Base-by-base conservation (phyloP, 1,140 invertebrate genomes). In the Drosophila sproati region DNA sequence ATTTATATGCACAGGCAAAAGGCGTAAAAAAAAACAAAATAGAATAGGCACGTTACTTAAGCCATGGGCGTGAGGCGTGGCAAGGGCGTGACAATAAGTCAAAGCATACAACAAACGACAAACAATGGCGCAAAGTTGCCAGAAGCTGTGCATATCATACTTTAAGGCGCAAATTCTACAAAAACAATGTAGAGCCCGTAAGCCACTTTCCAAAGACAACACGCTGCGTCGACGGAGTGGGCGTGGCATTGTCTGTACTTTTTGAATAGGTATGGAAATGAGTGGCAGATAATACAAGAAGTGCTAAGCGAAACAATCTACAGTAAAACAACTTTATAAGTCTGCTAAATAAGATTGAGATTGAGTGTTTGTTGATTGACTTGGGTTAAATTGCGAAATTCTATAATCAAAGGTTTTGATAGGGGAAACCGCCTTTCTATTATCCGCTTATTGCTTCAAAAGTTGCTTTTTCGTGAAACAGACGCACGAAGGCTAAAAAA, bases 41-140 rank as follows among this genome's bases (percentile, higher is more conserved):
- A 60, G 57, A 68, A 73, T 55, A 76, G 60, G 50, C 61, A 68
- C 55, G 50, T 64, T 60, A 72, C 69, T 72, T 76, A 71, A 64
- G 66, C 20, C n/a, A 12, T 35, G 20, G 55, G 28, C 10, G 39
- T n/a, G 45, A 54, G 48, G 29, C 43, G 37, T n/a, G 1, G 2
- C 7, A 12, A 10, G 32, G 28, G 43, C 35, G 45, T 69, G 57
- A 62, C 57, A 61, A 68, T 51, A 61, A 74, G 66, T 74, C 52
- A 48, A 47, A 45, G 41, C 29, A 43, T 10, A 43, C 37, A 20
- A 45, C 39, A 59, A 41, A 52, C 48, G 70, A 51, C 45, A 70
- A 52, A 57, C 59, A 75, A 63, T 64, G 52, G 60, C 54, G 51
- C 45, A 52, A 68, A 73, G 55, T 68, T 62, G 51, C 51, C 51